Conservation (phyloP, 2,797 vertebrate species). For the Girardinus metallicus region DNA sequence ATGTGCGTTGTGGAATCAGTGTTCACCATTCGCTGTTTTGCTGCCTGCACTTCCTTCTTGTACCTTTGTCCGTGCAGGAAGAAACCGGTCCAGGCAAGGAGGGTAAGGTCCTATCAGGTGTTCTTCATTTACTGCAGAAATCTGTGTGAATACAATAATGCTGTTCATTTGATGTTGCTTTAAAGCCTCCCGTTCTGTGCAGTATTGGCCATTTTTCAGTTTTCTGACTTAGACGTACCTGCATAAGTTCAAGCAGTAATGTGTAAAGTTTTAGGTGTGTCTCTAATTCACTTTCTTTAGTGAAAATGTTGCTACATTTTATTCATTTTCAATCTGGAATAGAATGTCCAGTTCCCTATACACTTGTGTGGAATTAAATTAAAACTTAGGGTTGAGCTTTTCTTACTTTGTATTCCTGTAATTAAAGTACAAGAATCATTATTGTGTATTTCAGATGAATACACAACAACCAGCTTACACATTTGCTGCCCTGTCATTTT, state of each 20-base stretch:
- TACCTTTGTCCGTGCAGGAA: slow-evolving; percentile 80
- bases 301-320: not conserved
- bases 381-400: not conserved
- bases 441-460: not conserved
- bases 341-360: not conserved
- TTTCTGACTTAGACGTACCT: not conserved
- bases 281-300: not conserved
- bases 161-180: not conserved
- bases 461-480: not conserved
- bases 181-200: not conserved
- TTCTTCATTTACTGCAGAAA: not conserved
- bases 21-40: slow-evolving; percentile 84
- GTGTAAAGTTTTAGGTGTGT: not conserved
- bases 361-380: not conserved
- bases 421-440: not conserved
- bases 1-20: slow-evolving; percentile 79
- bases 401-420: not conserved
- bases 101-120: slow-evolving; percentile 58
- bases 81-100: slow-evolving; percentile 37
- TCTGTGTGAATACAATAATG: not conserved
- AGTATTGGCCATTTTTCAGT: not conserved
- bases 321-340: not conserved
- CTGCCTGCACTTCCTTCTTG: slow-evolving; percentile 79
- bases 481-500: not conserved
- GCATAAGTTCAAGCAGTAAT: not conserved